A percentile compares a stretch with the other conserved stretches of the same genome.
Conservation (phyloP, 2,113 vertebrate genomes). For the Ptilonorhynchus violaceus region DNA sequence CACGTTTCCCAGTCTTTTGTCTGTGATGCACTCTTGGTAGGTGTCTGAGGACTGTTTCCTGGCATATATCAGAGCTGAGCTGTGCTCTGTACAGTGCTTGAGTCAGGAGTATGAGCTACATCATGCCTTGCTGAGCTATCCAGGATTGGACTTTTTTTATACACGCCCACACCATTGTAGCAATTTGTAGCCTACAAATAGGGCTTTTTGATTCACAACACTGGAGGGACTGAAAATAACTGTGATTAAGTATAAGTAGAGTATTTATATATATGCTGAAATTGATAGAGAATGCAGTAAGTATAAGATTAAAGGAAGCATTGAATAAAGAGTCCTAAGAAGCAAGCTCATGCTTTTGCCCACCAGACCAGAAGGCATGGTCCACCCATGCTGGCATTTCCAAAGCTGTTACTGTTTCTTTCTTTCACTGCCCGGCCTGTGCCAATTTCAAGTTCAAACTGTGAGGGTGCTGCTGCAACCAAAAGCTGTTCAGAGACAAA, state of each 20-base stretch:
- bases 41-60: background rate
- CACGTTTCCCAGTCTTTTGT: background rate
- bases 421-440: background rate
- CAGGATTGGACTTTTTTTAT: background rate
- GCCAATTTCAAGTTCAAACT: background rate
- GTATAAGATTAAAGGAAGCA: background rate
- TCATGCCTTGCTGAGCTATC: background rate
- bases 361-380: background rate
- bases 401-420: background rate
- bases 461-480: background rate
- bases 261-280: background rate
- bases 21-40: background rate
- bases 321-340: background rate
- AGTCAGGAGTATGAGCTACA: background rate
- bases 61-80: fast-evolving
- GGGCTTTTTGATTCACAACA: background rate
- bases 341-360: background rate
- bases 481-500: background rate
- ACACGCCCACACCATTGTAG: fast-evolving
- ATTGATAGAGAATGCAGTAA: background rate
- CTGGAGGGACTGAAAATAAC: background rate
- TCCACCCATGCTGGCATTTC: background rate
- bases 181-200: background rate
- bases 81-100: background rate
- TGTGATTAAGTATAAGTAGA: background rate